Percentiles rank a stretch among this genome's conserved stretches.
Conservation (phyloP, 92 coral and sea anemone genomes). For the Bergia puertoricense region DNA sequence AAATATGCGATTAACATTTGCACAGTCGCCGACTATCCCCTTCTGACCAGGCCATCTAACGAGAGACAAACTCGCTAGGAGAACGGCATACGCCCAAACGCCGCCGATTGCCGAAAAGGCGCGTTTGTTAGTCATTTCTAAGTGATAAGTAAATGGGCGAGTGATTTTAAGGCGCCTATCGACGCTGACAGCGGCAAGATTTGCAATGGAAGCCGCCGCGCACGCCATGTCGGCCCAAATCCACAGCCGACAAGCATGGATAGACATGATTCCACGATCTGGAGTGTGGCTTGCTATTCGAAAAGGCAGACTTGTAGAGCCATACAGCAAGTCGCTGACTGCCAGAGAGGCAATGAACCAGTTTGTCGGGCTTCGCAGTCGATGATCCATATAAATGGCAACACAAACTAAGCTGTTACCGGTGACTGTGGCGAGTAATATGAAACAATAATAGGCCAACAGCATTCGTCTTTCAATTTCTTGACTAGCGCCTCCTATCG, state of each 20-base stretch:
- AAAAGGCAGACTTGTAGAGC: slow-evolving; percentile 65
- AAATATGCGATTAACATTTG: slow-evolving; percentile 68
- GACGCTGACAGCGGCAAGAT: slow-evolving; percentile 84
- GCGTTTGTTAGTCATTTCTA: slow-evolving; percentile 73
- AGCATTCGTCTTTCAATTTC: slow-evolving; percentile 44
- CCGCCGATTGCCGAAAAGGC: slow-evolving; percentile 71
- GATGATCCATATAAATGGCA: slow-evolving; percentile 79
- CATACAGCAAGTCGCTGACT: slow-evolving; percentile 86
- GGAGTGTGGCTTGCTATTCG: slow-evolving; percentile 58
- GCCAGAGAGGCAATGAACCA: slow-evolving; percentile 97
- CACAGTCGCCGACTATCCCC: slow-evolving; percentile 56
- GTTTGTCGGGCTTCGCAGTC: slow-evolving; percentile 91
- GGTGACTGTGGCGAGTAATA: slow-evolving; percentile 71
- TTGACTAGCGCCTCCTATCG: background rate
- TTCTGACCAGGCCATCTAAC: slow-evolving; percentile 55
- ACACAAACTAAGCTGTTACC: slow-evolving; percentile 88
- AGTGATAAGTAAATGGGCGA: slow-evolving; percentile 80
- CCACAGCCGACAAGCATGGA: slow-evolving; percentile 72
- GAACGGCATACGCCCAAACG: slow-evolving; percentile 82
- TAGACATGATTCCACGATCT: slow-evolving; percentile 15
- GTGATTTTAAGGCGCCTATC: slow-evolving; percentile 95
- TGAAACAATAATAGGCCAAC: slow-evolving; percentile 57
- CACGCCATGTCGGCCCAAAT: slow-evolving; percentile 94
- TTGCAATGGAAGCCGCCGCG: slow-evolving; percentile 92
- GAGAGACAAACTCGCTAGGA: slow-evolving; percentile 70